Base-by-base conservation (phyloP, 2,113 vertebrate genomes). In the Bombycilla garrulus region DNA sequence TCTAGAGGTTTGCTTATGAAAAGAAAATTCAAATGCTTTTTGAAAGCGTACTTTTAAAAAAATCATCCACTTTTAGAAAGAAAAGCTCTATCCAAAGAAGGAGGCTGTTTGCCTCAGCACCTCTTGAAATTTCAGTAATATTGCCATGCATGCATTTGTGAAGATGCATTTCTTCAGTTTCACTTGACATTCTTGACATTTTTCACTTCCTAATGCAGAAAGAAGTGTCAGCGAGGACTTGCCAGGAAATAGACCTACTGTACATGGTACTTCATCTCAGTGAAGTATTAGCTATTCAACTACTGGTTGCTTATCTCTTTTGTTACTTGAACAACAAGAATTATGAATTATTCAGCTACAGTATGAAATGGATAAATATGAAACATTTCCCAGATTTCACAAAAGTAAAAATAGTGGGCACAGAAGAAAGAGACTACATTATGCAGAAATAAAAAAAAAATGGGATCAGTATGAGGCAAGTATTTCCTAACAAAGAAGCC, bases 81-180 rank as follows among this genome's bases (percentile, higher is more conserved):
- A 77, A 76, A 91, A 84, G 31, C 72, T 74, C 62, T 82, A 42
- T 64, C 65, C 81, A 88, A 86, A 90, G 86, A 79, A 89, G 36
- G 12, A 73, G 77, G 80, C 61, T 88, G 53, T 90, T 92, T 71
- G 79, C 72, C 84, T 92, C 88, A 92, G 74, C 88, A 86, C 92
- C 90, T 90, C 88, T 90, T 88, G 85, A 93, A 84, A 81, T 93
- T 51, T 84, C 82, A 95, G 79, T 62, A 67, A 45, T 60, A 88
- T 65, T 88, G 69, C 69, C 60, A 45, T 7, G 10, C 21, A 81
- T 4, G 23, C 11, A 7, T 72, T 86, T 47, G 40, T 74, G 65
- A 95, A 83, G 72, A 83, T 2, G 3, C 25, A 72, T 74, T 92
- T 87, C 80, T 95, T 86, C 64, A 50, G 40, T 74, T 86, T 64